Conservation (phyloP, 2,113 vertebrate genomes). For the Mus spicilegus region DNA sequence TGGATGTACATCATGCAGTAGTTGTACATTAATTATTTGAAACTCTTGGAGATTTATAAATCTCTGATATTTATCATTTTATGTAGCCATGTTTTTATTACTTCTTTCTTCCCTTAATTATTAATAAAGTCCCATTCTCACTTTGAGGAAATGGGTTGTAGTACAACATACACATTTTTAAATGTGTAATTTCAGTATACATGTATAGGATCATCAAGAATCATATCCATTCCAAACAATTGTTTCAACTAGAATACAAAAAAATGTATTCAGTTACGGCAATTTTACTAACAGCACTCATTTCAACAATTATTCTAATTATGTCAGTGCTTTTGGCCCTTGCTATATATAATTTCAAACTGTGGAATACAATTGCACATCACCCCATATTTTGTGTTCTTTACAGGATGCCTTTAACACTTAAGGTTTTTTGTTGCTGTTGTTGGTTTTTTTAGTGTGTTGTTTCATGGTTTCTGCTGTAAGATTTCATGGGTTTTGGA, state of each 20-base stretch:
- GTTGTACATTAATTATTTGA: background rate
- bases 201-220: background rate
- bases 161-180: background rate
- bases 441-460: too few species aligned
- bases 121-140: too few species aligned
- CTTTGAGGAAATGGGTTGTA: background rate
- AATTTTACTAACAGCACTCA: background rate
- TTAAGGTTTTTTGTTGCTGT: too few species aligned
- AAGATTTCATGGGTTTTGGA: background rate
- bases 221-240: background rate
- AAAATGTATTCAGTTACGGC: too few species aligned
- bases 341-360: background rate
- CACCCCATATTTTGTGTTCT: background rate
- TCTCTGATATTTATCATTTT: background rate
- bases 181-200: background rate
- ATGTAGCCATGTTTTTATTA: background rate
- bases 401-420: background rate
- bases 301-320: background rate
- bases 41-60: background rate
- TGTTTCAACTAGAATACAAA: background rate
- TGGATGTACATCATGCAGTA: background rate
- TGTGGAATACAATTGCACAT: too few species aligned
- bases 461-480: background rate
- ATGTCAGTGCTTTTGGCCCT: background rate
- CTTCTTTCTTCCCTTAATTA: background rate